Percentiles rank a stretch among this genome's conserved stretches.
These are phyloP conservation scores for Strix occidentalis DNA, from an alignment of 2,797 vertebrate species.

Conservation along the genomic window DNA sequence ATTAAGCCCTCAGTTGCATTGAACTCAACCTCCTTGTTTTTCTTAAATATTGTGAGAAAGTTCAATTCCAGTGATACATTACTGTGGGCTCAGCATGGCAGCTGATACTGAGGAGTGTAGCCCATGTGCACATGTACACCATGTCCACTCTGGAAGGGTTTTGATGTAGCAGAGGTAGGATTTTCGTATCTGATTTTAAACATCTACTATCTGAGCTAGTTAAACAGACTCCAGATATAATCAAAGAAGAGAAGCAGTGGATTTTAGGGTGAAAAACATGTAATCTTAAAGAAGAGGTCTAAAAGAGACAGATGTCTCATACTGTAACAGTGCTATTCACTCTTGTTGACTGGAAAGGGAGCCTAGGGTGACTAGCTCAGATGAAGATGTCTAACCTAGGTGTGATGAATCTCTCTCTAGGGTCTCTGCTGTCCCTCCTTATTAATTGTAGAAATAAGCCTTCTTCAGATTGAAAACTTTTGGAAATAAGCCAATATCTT, in stretches of 20 bases:
- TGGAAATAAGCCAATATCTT: not conserved
- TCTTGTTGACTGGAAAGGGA: conserved; percentile 22
- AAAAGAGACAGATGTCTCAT: not conserved
- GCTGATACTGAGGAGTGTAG: not conserved
- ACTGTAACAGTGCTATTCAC: not conserved
- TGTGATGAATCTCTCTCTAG: conserved; percentile 21
- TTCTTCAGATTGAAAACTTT: not conserved
- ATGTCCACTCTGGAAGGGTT: not conserved
- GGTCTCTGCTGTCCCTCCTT: conserved; percentile 9
- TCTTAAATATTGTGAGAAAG: not conserved
- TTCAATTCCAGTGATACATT: not conserved
- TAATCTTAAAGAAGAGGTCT: not conserved
- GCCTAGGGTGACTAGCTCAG: conserved; percentile 24
- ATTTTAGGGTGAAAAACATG: not conserved
- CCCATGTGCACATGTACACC: too few species aligned
- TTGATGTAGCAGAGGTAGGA: not conserved
- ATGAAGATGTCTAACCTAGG: conserved; percentile 28
- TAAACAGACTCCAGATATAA: not conserved
- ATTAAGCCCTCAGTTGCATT: not conserved
- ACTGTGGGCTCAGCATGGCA: not conserved
- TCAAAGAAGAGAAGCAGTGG: not conserved
- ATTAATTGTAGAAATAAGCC: not conserved
- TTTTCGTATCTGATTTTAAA: not conserved
- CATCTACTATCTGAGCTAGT: not conserved
- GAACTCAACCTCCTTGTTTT: not conserved